These are phyloP conservation scores for Keiferia lycopersicella DNA, from an alignment of 2,888 invertebrate species.

Conservation along the genomic window DNA sequence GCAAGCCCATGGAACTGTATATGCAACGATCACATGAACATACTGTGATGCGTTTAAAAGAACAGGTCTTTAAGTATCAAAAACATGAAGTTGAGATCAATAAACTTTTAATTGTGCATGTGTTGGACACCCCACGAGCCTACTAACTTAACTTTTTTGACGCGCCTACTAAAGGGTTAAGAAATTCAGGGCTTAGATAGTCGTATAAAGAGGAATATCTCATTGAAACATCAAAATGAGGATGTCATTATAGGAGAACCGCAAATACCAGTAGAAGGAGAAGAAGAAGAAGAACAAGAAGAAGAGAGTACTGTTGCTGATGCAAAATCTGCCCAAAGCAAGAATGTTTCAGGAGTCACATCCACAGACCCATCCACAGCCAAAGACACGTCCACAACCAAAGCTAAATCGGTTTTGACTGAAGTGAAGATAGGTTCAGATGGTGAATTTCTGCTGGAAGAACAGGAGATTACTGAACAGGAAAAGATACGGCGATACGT, in stretches of 20 bases:
- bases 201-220: not conserved
- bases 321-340: not conserved
- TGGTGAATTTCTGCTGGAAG: conserved; percentile 3
- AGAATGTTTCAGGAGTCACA: not conserved
- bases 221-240: not conserved
- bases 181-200: too few species aligned
- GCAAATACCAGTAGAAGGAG: not conserved
- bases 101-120: too few species aligned
- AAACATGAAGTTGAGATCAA: too few species aligned
- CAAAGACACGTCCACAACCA: not conserved
- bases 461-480: conserved; percentile 28
- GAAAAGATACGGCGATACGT: conserved; percentile 42
- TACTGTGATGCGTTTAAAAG: too few species aligned
- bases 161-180: too few species aligned
- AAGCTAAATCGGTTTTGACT: not conserved
- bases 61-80: too few species aligned
- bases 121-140: too few species aligned
- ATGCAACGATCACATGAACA: too few species aligned
- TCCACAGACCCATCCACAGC: not conserved
- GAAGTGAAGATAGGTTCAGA: not conserved
- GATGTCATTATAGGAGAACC: conserved; percentile 9
- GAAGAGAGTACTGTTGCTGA: not conserved
- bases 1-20: too few species aligned
- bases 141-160: too few species aligned
- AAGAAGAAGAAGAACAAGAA: conserved; percentile 8